phyloP scores from a whole-genome alignment of 2,797 vertebrate genomes.

The Loriculus beryllinus region DNA sequence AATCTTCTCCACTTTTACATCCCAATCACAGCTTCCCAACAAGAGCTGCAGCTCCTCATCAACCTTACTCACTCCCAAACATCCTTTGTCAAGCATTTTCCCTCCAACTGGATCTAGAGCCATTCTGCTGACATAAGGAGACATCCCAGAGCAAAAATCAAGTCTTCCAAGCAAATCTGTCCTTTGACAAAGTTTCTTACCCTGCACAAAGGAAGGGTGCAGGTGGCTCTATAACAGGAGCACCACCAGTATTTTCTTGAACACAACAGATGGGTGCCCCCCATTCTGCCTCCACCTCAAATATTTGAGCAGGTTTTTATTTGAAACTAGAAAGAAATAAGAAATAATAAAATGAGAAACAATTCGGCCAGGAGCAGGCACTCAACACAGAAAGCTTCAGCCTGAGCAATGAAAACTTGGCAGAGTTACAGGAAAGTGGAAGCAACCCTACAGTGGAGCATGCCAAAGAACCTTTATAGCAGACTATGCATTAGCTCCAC shows the following conservation, averaged over 20 bases:
- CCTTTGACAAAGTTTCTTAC: background rate
- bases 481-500: constrained; percentile 31
- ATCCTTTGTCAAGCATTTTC: background rate
- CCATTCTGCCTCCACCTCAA: background rate
- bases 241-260: background rate
- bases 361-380: background rate
- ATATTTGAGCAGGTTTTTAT: background rate
- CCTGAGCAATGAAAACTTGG: constrained; percentile 32
- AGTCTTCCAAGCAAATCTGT: background rate
- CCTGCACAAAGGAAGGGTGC: background rate
- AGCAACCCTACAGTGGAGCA: background rate
- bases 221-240: background rate
- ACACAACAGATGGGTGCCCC: background rate
- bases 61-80: background rate
- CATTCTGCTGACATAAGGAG: background rate
- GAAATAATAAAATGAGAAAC: background rate
- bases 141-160: background rate
- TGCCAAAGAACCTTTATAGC: constrained; percentile 24
- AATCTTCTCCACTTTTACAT: background rate
- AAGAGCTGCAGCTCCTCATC: background rate
- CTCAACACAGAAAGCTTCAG: constrained; percentile 1
- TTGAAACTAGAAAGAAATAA: background rate
- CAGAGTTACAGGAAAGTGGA: constrained; percentile 17
- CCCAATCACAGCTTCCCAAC: background rate
- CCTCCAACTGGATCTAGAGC: background rate